phyloP scores from a whole-genome alignment of 2,113 vertebrate species.

The Salminus brasiliensis region DNA sequence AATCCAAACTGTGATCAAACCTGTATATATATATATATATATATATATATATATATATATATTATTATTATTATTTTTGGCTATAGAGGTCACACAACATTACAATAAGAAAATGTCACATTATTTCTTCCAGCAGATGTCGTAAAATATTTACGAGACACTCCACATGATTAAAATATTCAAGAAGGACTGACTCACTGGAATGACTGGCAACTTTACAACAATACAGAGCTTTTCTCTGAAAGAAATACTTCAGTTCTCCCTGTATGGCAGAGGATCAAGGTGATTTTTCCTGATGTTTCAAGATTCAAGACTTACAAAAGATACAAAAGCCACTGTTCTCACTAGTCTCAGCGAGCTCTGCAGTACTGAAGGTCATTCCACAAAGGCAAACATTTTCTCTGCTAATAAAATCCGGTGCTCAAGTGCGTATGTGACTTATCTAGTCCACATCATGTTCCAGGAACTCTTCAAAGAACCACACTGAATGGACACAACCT shows the following conservation, averaged over 20 bases:
- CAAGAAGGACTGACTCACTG: slow-evolving; percentile 14
- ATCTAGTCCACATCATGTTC: slow-evolving; percentile 19
- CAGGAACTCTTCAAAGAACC: slow-evolving; percentile 18
- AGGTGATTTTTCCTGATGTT: neutral
- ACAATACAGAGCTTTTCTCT: slow-evolving; percentile 29
- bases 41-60: too few species aligned
- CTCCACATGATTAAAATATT: slow-evolving; percentile 36
- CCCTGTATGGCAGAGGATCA: slow-evolving; percentile 7
- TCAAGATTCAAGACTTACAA: too few species aligned
- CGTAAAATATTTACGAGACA: slow-evolving; percentile 24
- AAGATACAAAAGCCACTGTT: too few species aligned
- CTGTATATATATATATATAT: too few species aligned
- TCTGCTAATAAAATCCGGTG: slow-evolving; percentile 19
- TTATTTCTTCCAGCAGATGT: neutral
- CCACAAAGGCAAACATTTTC: slow-evolving; percentile 23
- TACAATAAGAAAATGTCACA: neutral
- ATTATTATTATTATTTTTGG: too few species aligned
- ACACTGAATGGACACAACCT: slow-evolving; percentile 31
- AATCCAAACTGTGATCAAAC: too few species aligned
- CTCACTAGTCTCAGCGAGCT: slow-evolving; percentile 8
- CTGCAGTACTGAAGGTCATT: slow-evolving; percentile 21
- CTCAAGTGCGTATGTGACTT: slow-evolving; percentile 10
- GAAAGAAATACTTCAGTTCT: neutral
- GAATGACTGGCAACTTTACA: slow-evolving; percentile 27
- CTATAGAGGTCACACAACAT: neutral